These are phyloP conservation scores for Benthosema pterotum DNA, from an alignment of 2,797 vertebrate species.

Conservation along the genomic window DNA sequence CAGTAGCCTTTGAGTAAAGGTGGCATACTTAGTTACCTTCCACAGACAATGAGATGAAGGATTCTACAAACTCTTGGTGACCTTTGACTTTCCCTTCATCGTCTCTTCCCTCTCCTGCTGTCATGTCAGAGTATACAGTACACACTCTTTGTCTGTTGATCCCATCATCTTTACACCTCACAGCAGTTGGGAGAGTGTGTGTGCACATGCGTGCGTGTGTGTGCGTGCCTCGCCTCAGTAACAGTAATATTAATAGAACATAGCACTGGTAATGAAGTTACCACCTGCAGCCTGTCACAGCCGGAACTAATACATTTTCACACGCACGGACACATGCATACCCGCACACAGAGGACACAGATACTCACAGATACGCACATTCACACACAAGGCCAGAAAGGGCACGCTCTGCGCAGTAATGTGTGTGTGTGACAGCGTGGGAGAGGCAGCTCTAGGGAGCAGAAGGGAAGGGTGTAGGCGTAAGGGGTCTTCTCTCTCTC, in stretches of 20 bases:
- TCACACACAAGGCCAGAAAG: slow-evolving; percentile 11
- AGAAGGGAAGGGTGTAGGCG: not conserved
- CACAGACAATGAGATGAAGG: too few species aligned
- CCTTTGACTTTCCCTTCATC: too few species aligned
- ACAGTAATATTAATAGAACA: slow-evolving; percentile 57
- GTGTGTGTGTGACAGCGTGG: slow-evolving; percentile 4
- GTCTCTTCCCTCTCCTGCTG: too few species aligned
- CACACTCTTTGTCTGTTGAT: too few species aligned
- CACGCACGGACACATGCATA: slow-evolving; percentile 9
- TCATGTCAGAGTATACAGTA: too few species aligned
- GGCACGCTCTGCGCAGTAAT: not conserved
- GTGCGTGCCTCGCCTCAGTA: not conserved
- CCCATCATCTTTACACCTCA: too few species aligned
- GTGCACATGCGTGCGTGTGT: not conserved
- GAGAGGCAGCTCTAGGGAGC: not conserved
- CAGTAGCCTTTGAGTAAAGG: too few species aligned
- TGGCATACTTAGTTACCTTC: too few species aligned
- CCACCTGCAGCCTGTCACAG: slow-evolving; percentile 49
- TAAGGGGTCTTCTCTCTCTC: too few species aligned
- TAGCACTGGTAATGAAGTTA: slow-evolving; percentile 54
- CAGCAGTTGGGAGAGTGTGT: not conserved
- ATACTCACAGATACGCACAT: not conserved
- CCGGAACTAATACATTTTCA: slow-evolving; percentile 22
- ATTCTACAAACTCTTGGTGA: too few species aligned
- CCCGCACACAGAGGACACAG: slow-evolving; percentile 12